Base-by-base conservation (phyloP, 2,113 vertebrate species). In the Hippocampus zosterae region DNA sequence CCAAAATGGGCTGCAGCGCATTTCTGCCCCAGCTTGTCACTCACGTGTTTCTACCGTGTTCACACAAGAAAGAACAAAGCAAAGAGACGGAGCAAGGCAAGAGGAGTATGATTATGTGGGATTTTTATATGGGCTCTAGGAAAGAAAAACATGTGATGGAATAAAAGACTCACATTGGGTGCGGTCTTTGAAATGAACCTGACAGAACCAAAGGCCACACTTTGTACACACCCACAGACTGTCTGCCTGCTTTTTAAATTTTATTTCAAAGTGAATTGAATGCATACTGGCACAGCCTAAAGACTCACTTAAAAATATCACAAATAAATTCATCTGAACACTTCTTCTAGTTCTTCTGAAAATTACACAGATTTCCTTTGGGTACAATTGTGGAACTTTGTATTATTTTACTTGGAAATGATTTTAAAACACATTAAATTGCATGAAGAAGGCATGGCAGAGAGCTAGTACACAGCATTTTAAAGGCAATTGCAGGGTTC, bases 101-200 rank as follows among this genome's bases (percentile, higher is more conserved):
- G 2, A 65, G 40, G 37, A 74, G 72, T 46, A 78, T 69, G 75
- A 79, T 71, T 77, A 74, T 61, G 57, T 64, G 25, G 59, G 23
- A 69, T 61, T 56, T 77, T 23, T 11, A 15, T 57, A 76, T 76
- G 71, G 70, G 74, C 69, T 62, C 40, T 74, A 53, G 40, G 52
- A 66, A 3, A 53, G n/a, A 70, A 37, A 44, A 48, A 65, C 50
- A 61, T 63, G 69, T 69, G 29, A 13, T 61, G 60, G 61, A 77
- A 73, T 82, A 84, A 85, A 77, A 82, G 66, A 75, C 65, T 33
- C 57, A 67, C 63, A 76, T 56, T 65, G 61, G 84, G 87, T 67
- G 83, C 68, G 72, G 76, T 68, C 55, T 64, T 65, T 6, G 78
- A 64, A 78, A 68, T 46, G 29, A 69, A 62, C 70, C 74, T 71